Percentiles rank a stretch among this genome's conserved stretches.
Conservation (phyloP, 2,888 invertebrate genomes). For the Tenodera sinensis region DNA sequence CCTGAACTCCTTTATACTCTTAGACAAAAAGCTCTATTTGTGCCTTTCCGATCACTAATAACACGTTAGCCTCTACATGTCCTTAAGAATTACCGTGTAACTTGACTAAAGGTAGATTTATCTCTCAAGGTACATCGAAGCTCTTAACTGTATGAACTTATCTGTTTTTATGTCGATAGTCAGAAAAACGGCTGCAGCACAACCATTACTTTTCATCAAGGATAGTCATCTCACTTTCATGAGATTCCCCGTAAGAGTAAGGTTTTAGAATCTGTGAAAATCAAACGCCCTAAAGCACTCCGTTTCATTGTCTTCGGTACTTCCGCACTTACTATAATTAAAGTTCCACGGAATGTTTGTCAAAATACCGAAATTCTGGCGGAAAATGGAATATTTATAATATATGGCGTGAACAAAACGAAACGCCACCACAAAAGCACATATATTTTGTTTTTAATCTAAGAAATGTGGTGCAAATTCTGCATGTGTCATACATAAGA, state of each 20-base stretch:
- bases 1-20: too few relatives aligned
- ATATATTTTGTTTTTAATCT: too few relatives aligned
- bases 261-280: neutral
- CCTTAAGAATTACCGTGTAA: neutral
- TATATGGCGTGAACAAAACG: too few relatives aligned
- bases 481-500: too few relatives aligned
- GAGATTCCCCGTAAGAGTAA: neutral
- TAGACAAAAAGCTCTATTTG: too few relatives aligned
- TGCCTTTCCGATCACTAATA: too few relatives aligned
- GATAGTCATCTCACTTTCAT: neutral
- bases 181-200: neutral
- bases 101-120: neutral
- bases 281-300: too few relatives aligned
- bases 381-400: too few relatives aligned
- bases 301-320: neutral
- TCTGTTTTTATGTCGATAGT: neutral
- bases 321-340: neutral
- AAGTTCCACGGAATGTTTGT: neutral
- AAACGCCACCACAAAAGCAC: too few relatives aligned
- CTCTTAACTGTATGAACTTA: neutral
- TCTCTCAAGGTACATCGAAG: neutral
- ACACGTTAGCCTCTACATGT: neutral
- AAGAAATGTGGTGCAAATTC: too few relatives aligned
- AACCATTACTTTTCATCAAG: neutral
- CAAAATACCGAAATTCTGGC: neutral